These are phyloP conservation scores for Diarsia dahlii DNA, from an alignment of 2,888 invertebrate genomes.

Conservation along the genomic window DNA sequence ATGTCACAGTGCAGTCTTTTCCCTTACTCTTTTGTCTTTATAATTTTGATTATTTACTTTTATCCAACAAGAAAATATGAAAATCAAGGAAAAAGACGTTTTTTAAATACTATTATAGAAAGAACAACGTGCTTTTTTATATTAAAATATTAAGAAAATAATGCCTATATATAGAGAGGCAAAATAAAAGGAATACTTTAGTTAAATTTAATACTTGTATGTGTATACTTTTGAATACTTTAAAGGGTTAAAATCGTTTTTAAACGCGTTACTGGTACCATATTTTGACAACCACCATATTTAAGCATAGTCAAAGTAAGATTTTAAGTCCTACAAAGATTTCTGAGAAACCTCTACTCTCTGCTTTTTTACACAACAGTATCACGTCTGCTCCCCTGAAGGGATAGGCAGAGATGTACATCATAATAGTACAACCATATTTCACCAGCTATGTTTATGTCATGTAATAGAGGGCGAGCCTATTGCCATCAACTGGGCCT, in stretches of 20 bases:
- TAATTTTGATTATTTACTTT: constrained; percentile 54
- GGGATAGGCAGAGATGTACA: neutral
- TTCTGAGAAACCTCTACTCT: neutral
- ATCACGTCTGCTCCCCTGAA: neutral
- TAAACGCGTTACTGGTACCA: constrained; percentile 38
- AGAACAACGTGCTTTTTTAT: constrained; percentile 20
- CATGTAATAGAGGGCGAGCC: neutral
- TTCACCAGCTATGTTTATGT: neutral
- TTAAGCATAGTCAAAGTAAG: neutral
- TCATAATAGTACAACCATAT: neutral
- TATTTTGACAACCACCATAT: neutral
- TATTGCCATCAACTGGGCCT: neutral
- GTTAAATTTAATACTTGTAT: constrained; percentile 23
- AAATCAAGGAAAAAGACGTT: constrained; percentile 73
- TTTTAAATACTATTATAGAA: neutral
- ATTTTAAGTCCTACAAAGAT: neutral
- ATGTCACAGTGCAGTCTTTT: constrained; percentile 84
- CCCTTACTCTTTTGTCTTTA: constrained; percentile 79
- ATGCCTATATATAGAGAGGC: neutral
- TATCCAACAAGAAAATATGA: constrained; percentile 21
- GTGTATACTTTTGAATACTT: constrained; percentile 18
- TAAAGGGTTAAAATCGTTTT: neutral
- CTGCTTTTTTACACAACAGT: neutral
- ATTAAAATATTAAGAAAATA: constrained; percentile 3
- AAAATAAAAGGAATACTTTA: constrained; percentile 30